Conservation (phyloP, 2,797 vertebrate genomes). For the Hemibagrus guttatus region DNA sequence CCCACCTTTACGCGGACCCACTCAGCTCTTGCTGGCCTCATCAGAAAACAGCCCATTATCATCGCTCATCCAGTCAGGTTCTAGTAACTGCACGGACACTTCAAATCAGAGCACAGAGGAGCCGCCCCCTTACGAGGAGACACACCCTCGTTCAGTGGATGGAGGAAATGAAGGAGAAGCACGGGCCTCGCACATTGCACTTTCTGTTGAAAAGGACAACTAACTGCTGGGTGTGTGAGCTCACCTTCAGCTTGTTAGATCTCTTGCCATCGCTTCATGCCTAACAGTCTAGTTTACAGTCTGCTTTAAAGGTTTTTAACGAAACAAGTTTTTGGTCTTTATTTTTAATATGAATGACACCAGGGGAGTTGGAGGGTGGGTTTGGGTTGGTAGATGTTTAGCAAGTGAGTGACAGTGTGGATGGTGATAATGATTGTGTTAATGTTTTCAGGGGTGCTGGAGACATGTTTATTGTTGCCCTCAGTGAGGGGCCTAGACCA, state of each 20-base stretch:
- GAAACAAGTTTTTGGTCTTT: neutral
- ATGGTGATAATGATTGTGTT: slow-evolving; percentile 34
- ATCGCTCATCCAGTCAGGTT: slow-evolving; percentile 55
- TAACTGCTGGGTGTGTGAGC: slow-evolving; percentile 52
- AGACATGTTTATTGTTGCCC: slow-evolving; percentile 59
- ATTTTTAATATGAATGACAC: slow-evolving; percentile 1
- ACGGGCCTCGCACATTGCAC: slow-evolving; percentile 54
- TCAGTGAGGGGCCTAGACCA: slow-evolving; percentile 64
- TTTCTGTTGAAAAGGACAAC: slow-evolving; percentile 70
- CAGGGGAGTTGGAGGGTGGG: neutral
- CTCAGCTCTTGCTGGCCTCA: slow-evolving; percentile 72
- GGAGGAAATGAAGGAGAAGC: slow-evolving; percentile 43
- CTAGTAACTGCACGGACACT: slow-evolving; percentile 48
- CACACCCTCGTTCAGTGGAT: slow-evolving; percentile 54
- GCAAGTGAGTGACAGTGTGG: slow-evolving; percentile 5
- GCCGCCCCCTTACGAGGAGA: slow-evolving; percentile 73
- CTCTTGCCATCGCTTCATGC: slow-evolving; percentile 26
- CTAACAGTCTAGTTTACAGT: slow-evolving; percentile 25
- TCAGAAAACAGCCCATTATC: slow-evolving; percentile 53
- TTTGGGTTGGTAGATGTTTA: neutral
- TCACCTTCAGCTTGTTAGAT: slow-evolving; percentile 43
- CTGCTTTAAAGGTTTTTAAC: slow-evolving; percentile 17
- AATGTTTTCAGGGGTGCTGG: slow-evolving; percentile 65
- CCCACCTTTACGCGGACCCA: slow-evolving; percentile 60
- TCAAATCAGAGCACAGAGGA: slow-evolving; percentile 55